Percentiles rank a stretch among this genome's conserved stretches.
Conservation (phyloP, 2,113 vertebrate genomes). For the Solea senegalensis region DNA sequence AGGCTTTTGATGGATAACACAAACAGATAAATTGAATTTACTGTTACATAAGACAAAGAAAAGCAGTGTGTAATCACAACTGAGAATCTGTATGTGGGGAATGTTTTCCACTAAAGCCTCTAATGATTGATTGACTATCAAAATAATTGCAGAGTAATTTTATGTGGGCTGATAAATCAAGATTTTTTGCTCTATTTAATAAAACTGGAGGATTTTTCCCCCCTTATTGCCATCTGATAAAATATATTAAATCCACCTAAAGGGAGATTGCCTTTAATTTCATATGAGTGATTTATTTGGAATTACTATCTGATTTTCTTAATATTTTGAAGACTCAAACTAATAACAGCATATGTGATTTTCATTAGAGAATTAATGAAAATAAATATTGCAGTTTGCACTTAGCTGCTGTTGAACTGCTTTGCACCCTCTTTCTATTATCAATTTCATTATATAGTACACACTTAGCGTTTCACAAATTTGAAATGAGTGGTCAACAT, state of each 20-base stretch:
- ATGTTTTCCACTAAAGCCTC: neutral
- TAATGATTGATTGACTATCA: neutral
- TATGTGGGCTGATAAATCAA: neutral
- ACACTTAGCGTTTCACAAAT: constrained; percentile 1
- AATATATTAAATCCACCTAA: too few relatives aligned
- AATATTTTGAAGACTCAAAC: too few relatives aligned
- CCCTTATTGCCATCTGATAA: too few relatives aligned
- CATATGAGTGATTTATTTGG: too few relatives aligned
- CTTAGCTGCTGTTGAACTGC: neutral
- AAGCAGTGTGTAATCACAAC: too few relatives aligned
- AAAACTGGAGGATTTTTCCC: neutral
- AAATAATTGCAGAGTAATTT: neutral
- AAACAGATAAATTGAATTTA: too few relatives aligned
- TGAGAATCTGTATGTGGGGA: too few relatives aligned
- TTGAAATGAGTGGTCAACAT: neutral
- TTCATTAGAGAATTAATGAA: neutral
- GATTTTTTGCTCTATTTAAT: neutral
- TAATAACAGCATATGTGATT: too few relatives aligned
- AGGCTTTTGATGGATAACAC: neutral
- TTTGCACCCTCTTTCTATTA: neutral
- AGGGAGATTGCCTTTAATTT: too few relatives aligned
- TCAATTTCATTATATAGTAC: neutral
- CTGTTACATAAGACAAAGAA: too few relatives aligned
- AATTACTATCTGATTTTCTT: too few relatives aligned
- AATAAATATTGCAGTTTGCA: neutral